Percentiles rank a stretch among this genome's conserved stretches.
Conservation (phyloP, 2,797 vertebrate genomes). For the Enteromius argenteus region DNA sequence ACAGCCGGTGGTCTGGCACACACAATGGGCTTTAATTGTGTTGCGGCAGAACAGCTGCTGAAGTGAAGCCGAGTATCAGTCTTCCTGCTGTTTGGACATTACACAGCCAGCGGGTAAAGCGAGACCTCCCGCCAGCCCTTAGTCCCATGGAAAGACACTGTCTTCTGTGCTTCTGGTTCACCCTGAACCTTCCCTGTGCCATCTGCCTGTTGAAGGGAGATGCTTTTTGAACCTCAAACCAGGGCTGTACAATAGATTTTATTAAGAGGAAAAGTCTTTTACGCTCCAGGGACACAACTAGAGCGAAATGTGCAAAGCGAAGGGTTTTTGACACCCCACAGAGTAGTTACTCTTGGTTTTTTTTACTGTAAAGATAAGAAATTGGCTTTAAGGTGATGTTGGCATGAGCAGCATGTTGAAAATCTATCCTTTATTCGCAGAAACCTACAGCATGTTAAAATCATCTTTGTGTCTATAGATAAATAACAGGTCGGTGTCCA, state of each 20-base stretch:
- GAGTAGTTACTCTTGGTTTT: background rate
- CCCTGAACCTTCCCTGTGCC: slow-evolving; percentile 11
- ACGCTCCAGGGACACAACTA: background rate
- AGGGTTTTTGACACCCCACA: background rate
- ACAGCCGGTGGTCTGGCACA: slow-evolving; percentile 35
- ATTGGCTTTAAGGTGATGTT: background rate
- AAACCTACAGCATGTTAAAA: slow-evolving; percentile 13
- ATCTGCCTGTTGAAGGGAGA: slow-evolving; percentile 19
- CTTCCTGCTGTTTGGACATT: slow-evolving; percentile 51
- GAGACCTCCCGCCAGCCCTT: slow-evolving; percentile 21
- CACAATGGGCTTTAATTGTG: slow-evolving; percentile 52
- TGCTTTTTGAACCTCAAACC: background rate
- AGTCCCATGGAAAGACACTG: slow-evolving; percentile 17
- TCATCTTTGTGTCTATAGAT: background rate
- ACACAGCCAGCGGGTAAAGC: slow-evolving; percentile 41
- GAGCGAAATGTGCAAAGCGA: background rate
- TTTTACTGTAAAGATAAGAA: background rate
- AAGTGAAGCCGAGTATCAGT: slow-evolving; percentile 37
- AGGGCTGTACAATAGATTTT: slow-evolving; percentile 13
- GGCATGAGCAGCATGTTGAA: background rate
- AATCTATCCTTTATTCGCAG: background rate
- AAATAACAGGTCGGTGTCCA: slow-evolving; percentile 16
- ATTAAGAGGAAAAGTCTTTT: slow-evolving; percentile 23
- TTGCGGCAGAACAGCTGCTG: slow-evolving; percentile 40
- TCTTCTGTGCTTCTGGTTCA: slow-evolving; percentile 14